phyloP scores from a whole-genome alignment of 2,113 vertebrate genomes.

The Eolophus roseicapilla region DNA sequence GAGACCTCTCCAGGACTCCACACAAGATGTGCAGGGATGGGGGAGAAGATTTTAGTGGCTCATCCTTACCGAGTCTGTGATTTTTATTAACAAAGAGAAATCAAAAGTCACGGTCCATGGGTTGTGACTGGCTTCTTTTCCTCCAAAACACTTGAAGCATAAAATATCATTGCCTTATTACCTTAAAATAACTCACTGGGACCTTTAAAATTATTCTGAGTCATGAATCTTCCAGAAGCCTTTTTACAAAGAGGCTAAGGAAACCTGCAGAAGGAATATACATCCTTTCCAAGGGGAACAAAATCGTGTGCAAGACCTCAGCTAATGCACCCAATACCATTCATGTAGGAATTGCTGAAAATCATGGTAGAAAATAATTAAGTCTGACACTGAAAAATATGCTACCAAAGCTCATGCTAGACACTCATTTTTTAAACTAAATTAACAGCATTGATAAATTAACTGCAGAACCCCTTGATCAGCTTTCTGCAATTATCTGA shows the following conservation, averaged over 20 bases:
- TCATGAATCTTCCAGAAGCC: not conserved
- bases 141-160: not conserved
- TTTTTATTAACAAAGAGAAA: not conserved
- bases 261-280: not conserved
- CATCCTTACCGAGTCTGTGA: not conserved
- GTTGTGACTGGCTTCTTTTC: not conserved
- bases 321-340: not conserved
- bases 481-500: not conserved
- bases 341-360: not conserved
- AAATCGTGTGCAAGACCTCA: rapidly evolving
- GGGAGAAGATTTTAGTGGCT: not conserved
- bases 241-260: not conserved
- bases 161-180: not conserved
- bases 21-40: not conserved
- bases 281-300: not conserved
- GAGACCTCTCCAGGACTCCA: not conserved
- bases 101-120: not conserved
- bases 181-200: not conserved
- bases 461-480: not conserved
- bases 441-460: not conserved
- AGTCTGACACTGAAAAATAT: not conserved
- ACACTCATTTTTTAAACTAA: not conserved
- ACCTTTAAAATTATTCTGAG: not conserved
- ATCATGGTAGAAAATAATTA: not conserved
- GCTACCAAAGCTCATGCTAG: not conserved